Evolutionary conservation across 2,888 invertebrate genomes (phyloP).

Genomic region (Pyralis farinalis): DNA sequence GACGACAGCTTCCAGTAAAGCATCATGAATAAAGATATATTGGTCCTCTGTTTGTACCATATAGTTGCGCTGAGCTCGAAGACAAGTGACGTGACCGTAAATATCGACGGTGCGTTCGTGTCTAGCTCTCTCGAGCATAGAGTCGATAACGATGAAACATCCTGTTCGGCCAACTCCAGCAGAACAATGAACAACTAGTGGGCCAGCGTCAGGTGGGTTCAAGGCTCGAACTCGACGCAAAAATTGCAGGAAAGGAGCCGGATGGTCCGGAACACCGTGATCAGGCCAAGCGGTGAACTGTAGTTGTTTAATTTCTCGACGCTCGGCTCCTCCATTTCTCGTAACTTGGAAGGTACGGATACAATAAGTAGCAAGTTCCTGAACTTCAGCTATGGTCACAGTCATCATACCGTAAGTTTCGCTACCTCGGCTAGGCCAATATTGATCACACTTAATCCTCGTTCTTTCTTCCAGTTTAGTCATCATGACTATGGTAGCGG

Average conservation of each 20-base stretch:
- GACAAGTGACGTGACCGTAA: constrained; percentile 98
- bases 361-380: constrained; percentile 98
- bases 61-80: constrained; percentile 98
- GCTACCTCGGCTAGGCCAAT: constrained; percentile 97
- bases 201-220: constrained; percentile 96
- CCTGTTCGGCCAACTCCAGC: constrained; percentile 96
- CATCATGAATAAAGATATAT: constrained; percentile 99
- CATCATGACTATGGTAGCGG: constrained; percentile 99
- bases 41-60: constrained; percentile 99
- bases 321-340: constrained; percentile 89
- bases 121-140: constrained; percentile 98
- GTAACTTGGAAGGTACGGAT: constrained; percentile 97
- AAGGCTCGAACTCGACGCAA: constrained; percentile 94
- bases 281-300: constrained; percentile 99
- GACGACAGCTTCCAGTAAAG: constrained; percentile 97
- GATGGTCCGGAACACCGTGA: constrained; percentile 99
- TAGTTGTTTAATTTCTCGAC: constrained; percentile 97
- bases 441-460: constrained; percentile 97
- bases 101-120: constrained; percentile 99
- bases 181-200: constrained; percentile 96
- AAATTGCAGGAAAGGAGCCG: constrained; percentile 98
- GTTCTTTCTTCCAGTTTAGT: constrained; percentile 98
- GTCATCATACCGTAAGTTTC: constrained; percentile 98
- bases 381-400: constrained; percentile 95
- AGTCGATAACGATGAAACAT: constrained; percentile 99